These are phyloP conservation scores for Drosophila subpulchrella DNA, from an alignment of 1,140 invertebrate species.

Conservation along the genomic window DNA sequence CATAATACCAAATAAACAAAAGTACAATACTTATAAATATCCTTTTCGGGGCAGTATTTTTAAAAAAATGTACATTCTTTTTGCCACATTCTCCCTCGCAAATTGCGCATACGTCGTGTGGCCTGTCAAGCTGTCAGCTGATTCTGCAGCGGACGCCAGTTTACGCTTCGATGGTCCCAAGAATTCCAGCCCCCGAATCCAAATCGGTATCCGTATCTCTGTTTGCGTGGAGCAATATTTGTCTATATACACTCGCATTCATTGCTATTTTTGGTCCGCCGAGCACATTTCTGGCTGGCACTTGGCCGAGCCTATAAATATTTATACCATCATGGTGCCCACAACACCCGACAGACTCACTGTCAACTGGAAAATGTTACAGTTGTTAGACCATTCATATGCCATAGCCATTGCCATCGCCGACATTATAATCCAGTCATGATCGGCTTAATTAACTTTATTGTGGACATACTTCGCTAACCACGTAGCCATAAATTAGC, in stretches of 20 bases:
- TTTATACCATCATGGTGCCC: conserved; percentile 48
- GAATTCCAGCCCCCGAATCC: conserved; percentile 54
- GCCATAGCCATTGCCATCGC: neutral
- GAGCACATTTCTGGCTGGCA: conserved; percentile 49
- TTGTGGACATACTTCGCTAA: conserved; percentile 26
- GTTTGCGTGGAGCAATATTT: conserved; percentile 14
- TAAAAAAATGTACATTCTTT: neutral
- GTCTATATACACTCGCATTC: conserved; percentile 35
- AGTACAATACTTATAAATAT: neutral
- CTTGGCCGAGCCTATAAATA: conserved; percentile 58
- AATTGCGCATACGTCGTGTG: conserved; percentile 40
- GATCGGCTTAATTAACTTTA: conserved; percentile 40
- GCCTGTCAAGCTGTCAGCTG: conserved; percentile 59
- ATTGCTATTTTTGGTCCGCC: conserved; percentile 52
- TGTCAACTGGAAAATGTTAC: conserved; percentile 23
- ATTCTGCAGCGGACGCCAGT: conserved; percentile 37
- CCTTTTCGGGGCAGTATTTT: neutral
- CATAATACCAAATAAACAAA: neutral
- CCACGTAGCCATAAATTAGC: conserved; percentile 10
- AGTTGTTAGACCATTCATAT: conserved; percentile 31
- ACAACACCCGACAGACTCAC: neutral
- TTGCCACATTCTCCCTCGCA: conserved; percentile 20
- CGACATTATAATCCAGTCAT: conserved; percentile 33
- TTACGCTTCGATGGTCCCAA: conserved; percentile 50
- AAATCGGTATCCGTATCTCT: conserved; percentile 17